Evolutionary conservation across 2,113 vertebrate species (phyloP), one percentile per base, ranked within the genome.

Genomic region (Carassius carassius): DNA sequence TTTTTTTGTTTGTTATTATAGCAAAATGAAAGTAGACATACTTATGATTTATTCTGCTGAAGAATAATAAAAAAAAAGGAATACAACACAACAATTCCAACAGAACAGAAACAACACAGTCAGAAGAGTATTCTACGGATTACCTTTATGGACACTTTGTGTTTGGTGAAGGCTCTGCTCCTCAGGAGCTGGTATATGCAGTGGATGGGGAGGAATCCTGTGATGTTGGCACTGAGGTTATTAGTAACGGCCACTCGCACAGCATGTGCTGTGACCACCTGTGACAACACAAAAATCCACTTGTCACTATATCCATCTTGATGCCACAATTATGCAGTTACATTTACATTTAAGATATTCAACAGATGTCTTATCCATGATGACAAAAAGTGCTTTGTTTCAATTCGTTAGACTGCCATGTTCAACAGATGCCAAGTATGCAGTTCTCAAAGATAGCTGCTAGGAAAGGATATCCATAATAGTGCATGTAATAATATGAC

Each of bases 121-220:
- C 58, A 56, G 2, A 37, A 37, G 4, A 47, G 9, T 9, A 65
- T 21, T 7, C 8, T 63, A 11, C 19, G 7, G 12, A 88, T 32
- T 94, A 99, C 98, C 96, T 99, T 99, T 85, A 99, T 99, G 78
- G 98, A 99, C 0, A 99, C 97, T 96, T 99, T 99, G 94, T 99
- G 98, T 91, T 99, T 99, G 88, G 98, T 99, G 92, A 99, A 99
- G 1, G 98, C 97, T 35, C 98, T 94, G 84, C 98, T 99, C 87
- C 97, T 96, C 0, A 99, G 92, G 78, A 99, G 96, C 93, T 99
- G 98, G 88, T 99, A 98, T 90, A 99, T 99, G 87, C 98, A 99
- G 92, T 99, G 98, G 85, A 99, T 98, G 11, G 98, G 98, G 76
- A 99, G 95, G 92, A 99, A 99, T 0, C 98, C 98, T 51, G 95